A percentile compares a stretch with the other conserved stretches of the same genome.
Evolutionary conservation across 2,113 vertebrate species (phyloP).

Genomic region (Heterocephalus glaber): DNA sequence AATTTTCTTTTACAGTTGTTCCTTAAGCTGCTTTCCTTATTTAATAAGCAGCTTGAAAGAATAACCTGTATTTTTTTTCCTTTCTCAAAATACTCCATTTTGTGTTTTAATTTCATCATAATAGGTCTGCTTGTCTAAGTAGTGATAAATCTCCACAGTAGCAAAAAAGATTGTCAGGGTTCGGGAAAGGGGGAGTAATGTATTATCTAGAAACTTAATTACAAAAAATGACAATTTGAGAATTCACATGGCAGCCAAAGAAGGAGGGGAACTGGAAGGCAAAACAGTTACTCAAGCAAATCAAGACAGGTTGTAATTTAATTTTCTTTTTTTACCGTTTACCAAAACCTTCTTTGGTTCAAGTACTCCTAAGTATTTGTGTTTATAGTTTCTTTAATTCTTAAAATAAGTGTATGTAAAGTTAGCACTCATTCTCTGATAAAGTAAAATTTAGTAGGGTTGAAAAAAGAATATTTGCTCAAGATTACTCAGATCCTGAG

Average conservation of each 20-base stretch:
- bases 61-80: neutral
- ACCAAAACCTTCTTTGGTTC: neutral
- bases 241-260: neutral
- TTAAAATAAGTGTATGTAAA: neutral
- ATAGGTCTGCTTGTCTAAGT: neutral
- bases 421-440: neutral
- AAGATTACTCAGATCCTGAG: neutral
- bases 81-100: neutral
- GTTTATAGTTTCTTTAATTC: neutral
- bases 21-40: neutral
- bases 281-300: neutral
- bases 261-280: constrained; percentile 1
- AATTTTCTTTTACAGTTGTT: neutral
- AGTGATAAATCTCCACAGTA: neutral
- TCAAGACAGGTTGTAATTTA: neutral
- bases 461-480: neutral
- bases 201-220: constrained; percentile 22
- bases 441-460: neutral
- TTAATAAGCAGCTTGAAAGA: neutral
- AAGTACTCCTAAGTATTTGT: neutral
- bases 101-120: neutral
- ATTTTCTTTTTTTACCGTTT: neutral
- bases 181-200: accelerated
- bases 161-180: neutral
- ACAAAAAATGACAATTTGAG: neutral